Evolutionary conservation across 2,113 vertebrate genomes (phyloP), one percentile per base, ranked within the genome.

Genomic region (Lates calcarifer): DNA sequence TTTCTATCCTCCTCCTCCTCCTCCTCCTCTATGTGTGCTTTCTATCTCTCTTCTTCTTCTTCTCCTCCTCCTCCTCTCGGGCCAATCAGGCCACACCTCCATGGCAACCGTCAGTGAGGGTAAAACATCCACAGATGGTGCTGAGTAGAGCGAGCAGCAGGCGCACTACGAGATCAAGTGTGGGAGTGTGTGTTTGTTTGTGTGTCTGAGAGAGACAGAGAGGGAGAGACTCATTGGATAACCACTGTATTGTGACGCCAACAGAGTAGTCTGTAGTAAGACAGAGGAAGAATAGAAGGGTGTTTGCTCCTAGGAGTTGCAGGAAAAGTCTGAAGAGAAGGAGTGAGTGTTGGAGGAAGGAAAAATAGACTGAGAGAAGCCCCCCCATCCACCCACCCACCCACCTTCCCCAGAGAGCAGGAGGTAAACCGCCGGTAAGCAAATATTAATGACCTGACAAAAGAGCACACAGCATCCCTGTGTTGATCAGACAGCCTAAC

Each of bases 71-170:
- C 74, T 89, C 71, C 68, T 83, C 91, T 81, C 64, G 76, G 89
- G 92, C 87, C 88, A 82, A 77, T 64, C 94, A 93, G 92, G 94
- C 95, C 94, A 95, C 96, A 89, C 96, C 96, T 96, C 94, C 94
- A 90, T 91, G 91, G 87, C 93, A 94, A 92, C 94, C 93, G 93
- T 94, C 94, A 87, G 93, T 28, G 91, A 95, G 95, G 92, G 93
- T 95, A 94, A 95, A 91, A 92, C 93, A 83, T 95, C 94, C 93
- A 93, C 94, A 94, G 94, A 95, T 95, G 95, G 94, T 92, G 93
- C 94, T 78, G 92, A 94, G 91, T 91, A 81, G 93, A 94, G 93
- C 85, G 83, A 91, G 90, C 92, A 88, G 93, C 88, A 89, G 84
- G 82, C 84, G 61, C 92, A 89, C 92, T 92, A 91, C 77, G 75